A percentile compares a stretch with the other conserved stretches of the same genome.
Conservation (phyloP, 2,797 vertebrate genomes). For the Malacoraja senta region DNA sequence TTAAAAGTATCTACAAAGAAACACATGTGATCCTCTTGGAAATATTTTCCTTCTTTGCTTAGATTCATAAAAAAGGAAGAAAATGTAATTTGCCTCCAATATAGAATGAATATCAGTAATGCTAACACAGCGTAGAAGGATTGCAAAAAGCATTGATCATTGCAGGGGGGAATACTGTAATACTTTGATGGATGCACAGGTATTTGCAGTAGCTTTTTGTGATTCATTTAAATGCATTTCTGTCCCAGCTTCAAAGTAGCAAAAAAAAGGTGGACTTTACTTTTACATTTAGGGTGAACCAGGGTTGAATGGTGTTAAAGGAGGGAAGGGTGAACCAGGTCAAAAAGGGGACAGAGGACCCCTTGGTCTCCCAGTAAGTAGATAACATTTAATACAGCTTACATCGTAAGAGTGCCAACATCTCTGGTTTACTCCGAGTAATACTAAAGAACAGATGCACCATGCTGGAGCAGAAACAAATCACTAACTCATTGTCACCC, state of each 20-base stretch:
- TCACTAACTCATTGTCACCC: conserved; percentile 24
- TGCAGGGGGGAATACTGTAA: not conserved
- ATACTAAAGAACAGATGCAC: conserved; percentile 29
- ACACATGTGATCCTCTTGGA: not conserved
- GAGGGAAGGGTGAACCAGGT: conserved; percentile 86
- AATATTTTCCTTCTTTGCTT: not conserved
- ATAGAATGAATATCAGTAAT: not conserved
- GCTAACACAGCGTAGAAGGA: too few species aligned
- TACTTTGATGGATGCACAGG: conserved; percentile 51
- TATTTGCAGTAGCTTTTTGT: conserved; percentile 55
- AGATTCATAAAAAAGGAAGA: not conserved
- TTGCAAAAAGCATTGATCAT: not conserved
- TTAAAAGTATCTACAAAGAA: too few species aligned
- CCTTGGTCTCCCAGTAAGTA: conserved; percentile 97
- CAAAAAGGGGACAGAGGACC: conserved; percentile 98
- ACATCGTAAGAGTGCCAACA: conserved; percentile 42
- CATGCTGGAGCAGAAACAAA: conserved; percentile 36
- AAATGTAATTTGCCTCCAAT: not conserved
- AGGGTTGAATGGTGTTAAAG: conserved; percentile 91
- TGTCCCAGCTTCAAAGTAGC: conserved; percentile 56
- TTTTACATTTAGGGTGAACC: conserved; percentile 86
- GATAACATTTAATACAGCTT: conserved; percentile 52
- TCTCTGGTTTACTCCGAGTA: conserved; percentile 52
- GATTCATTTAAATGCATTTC: conserved; percentile 52
- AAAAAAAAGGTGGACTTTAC: conserved; percentile 65